Evolutionary conservation across 2,888 invertebrate species (phyloP), one percentile per base, ranked within the genome.

Genomic region (Brassicogethes aeneus): DNA sequence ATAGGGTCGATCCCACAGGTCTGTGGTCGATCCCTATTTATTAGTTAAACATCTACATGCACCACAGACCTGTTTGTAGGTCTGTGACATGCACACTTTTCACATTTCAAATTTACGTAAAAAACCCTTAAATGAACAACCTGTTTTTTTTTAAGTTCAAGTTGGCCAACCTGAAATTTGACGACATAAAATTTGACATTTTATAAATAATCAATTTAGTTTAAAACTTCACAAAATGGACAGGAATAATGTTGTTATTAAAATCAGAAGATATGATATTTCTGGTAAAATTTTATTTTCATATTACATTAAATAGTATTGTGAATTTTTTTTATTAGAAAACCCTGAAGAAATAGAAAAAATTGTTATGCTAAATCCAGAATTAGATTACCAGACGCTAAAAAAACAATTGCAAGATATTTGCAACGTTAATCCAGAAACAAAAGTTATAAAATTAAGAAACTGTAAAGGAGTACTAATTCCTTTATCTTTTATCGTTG

Each of bases 361-460:
- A 44, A 51, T 53, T 17, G 50, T 67, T 15, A 55, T 59, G 46
- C 46, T 67, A 10, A 51, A 60, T 40, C 48, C 58, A 3, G 50
- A 56, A 39, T 50, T 56, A 30, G 60, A 59, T 41, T 63, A 60
- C 40, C 51, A 51, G 30, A 43, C 48, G 10, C 51, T 67, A 31
- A 66, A 63, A 41, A 44, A 47, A 12, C 57, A 62, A 52, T 47
- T 68, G 3, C 53, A 60, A 37, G 52, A 50, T 41, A 51, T 61
- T 34, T 65, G 66, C 43, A 51, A 59, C 30, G 50, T 66, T 17
- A 44, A 50, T 16, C 62, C 65, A 23, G 64, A 68, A 39, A 62
- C 62, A 37, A 66, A 66, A 56, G 69, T 72, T 17, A 57, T 72
- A 29, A 73, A 73, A 59, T 55, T 72, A 36, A 54, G 72, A 45